These are phyloP conservation scores for Misgurnus mizolepis DNA, from an alignment of 2,113 vertebrate genomes.

Conservation along the genomic window DNA sequence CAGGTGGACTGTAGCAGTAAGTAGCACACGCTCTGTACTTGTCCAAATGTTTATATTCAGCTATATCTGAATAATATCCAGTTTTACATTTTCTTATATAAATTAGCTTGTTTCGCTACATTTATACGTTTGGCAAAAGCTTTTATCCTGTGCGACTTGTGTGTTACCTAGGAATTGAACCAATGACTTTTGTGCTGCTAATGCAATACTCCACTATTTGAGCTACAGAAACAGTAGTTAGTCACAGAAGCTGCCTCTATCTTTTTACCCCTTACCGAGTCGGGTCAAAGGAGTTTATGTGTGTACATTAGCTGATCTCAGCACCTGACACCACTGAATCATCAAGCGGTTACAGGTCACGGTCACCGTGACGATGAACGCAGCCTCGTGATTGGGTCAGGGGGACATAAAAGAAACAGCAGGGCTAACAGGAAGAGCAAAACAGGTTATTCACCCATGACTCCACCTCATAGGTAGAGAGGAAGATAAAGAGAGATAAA, in stretches of 20 bases:
- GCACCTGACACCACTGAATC: conserved; percentile 35
- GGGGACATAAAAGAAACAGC: conserved; percentile 24
- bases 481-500: conserved; percentile 17
- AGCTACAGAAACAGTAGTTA: background rate
- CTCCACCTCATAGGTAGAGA: conserved; percentile 11
- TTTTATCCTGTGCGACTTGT: too few relatives aligned
- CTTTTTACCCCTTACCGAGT: background rate
- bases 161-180: too few relatives aligned
- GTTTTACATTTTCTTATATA: too few relatives aligned
- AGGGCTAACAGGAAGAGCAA: conserved; percentile 10
- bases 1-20: too few relatives aligned
- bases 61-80: too few relatives aligned
- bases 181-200: too few relatives aligned
- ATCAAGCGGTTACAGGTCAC: conserved; percentile 45
- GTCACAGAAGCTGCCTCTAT: background rate
- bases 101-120: too few relatives aligned
- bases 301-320: conserved; percentile 18
- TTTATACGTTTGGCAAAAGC: too few relatives aligned
- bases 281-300: conserved; percentile 23
- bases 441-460: conserved; percentile 29
- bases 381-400: conserved; percentile 39
- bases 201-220: too few relatives aligned
- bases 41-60: too few relatives aligned
- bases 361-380: conserved; percentile 42
- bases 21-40: too few relatives aligned